Conservation (phyloP, 2,888 invertebrate genomes). For the Bedellia somnulentella region DNA sequence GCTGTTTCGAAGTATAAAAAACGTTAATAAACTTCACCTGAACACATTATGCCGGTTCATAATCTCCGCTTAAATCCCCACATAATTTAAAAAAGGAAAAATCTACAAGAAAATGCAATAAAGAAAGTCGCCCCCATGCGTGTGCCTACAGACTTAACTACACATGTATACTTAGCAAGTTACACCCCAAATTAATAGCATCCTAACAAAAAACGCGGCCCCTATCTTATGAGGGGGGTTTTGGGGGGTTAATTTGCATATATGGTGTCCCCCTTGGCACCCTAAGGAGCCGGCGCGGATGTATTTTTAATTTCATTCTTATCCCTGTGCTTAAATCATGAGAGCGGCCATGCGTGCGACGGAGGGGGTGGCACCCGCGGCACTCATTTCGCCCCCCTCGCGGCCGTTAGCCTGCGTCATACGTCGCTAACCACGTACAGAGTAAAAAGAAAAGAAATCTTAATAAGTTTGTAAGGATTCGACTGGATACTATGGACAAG, state of each 20-base stretch:
- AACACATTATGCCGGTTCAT: constrained; percentile 35
- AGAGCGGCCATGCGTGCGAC: constrained; percentile 58
- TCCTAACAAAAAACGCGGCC: constrained; percentile 55
- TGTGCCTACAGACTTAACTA: constrained; percentile 25
- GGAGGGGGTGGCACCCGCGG: constrained; percentile 18
- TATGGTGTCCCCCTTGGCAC: constrained; percentile 51
- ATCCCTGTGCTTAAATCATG: constrained; percentile 62
- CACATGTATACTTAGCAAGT: constrained; percentile 39
- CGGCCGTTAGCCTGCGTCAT: constrained; percentile 55
- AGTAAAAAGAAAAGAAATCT: constrained; percentile 61
- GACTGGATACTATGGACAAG: constrained; percentile 28
- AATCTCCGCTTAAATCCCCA: constrained; percentile 31
- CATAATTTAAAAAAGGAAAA: constrained; percentile 48
- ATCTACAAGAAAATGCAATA: constrained; percentile 26
- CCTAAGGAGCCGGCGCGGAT: constrained; percentile 52
- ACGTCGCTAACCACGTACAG: constrained; percentile 60
- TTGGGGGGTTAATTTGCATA: constrained; percentile 52
- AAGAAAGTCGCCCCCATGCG: constrained; percentile 17
- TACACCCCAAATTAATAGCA: constrained; percentile 62
- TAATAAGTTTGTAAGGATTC: constrained; percentile 60
- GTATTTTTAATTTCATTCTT: constrained; percentile 64
- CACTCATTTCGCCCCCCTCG: constrained; percentile 16
- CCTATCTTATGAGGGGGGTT: constrained; percentile 44
- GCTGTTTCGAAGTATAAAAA: no score
- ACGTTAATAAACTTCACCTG: constrained; percentile 31